Base-by-base conservation (phyloP, 2,113 vertebrate genomes). In the Puntigrus tetrazona region DNA sequence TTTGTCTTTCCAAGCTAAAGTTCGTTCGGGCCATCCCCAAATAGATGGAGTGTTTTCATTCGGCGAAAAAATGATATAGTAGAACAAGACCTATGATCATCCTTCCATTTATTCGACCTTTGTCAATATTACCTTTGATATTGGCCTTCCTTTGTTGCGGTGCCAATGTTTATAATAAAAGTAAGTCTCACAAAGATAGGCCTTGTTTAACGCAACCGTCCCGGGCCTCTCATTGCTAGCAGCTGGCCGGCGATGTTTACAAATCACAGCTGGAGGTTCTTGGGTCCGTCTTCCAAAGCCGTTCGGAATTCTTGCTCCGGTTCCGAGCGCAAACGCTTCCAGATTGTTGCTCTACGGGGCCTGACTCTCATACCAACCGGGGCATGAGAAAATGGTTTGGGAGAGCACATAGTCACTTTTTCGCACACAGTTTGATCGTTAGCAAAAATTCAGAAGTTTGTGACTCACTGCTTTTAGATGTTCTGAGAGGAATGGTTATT, bases 261-360 rank as follows among this genome's bases (percentile, higher is more conserved):
- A 72, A 52, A 78, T 78, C 87, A 84, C 82, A 86, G 82, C 85
- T 86, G 87, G 84, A 73, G 31, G 14, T 81, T 81, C 73, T 77
- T 41, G 25, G 52, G 63, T 22, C 55, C 50, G 0, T 88, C 63
- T 75, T 86, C 34, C 70, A 36, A 63, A 83, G 73, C 81, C 6
- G n/a, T 36, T 25, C 8, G 3, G 38, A 45, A 77, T 74, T 81
- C 52, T 52, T 85, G 63, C 34, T 27, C 82, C 8, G 43, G 73
- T 78, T 78, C 85, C 43, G 52, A 78, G 36, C 16, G 27, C 65
- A 83, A 86, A 78, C 20, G 14, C 38, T 80, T 81, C 69, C 84
- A 86, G 84, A 76, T 73, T 72, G 8, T 25, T 73, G 65, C 41
- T 70, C 77, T 47, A 59, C 7, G 34, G 45, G 72, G 27, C 47